These are phyloP conservation scores for Allacma fusca DNA, from an alignment of 2,888 invertebrate genomes.

Conservation along the genomic window DNA sequence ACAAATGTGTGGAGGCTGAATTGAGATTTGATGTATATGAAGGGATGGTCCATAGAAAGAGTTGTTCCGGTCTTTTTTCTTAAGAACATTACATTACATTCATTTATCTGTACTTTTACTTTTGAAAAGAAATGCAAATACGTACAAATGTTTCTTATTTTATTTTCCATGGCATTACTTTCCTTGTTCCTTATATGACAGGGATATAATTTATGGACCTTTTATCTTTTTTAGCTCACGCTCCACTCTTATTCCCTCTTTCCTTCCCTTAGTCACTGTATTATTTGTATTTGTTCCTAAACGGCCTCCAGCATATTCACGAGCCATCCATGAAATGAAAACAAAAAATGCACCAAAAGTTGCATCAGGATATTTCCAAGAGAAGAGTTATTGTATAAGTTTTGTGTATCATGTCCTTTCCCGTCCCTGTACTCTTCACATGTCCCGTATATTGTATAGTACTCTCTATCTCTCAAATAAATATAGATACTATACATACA, in stretches of 20 bases:
- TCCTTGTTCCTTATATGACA: constrained; percentile 19
- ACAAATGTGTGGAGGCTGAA: neutral
- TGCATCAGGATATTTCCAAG: neutral
- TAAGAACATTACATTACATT: no score
- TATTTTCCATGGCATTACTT: constrained; percentile 6
- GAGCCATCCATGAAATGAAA: constrained; percentile 16
- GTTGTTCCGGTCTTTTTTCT: neutral
- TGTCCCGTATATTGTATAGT: no score
- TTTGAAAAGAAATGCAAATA: neutral
- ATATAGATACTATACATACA: no score
- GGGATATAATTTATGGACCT: constrained; percentile 13
- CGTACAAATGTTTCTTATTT: neutral
- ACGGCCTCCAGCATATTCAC: constrained; percentile 6
- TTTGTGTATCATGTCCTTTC: neutral
- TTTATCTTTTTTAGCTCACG: constrained; percentile 16
- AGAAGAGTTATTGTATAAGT: neutral
- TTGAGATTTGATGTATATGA: constrained; percentile 9
- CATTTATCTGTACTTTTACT: neutral
- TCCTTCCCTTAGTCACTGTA: neutral
- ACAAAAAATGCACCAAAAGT: constrained; percentile 12
- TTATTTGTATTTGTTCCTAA: neutral
- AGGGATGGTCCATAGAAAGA: neutral
- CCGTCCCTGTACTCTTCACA: no score
- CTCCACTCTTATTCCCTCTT: neutral
- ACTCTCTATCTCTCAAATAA: neutral